Percentiles rank a stretch among this genome's conserved stretches.
Conservation (phyloP, 2,888 invertebrate genomes). For the Euplagia quadripunctaria region DNA sequence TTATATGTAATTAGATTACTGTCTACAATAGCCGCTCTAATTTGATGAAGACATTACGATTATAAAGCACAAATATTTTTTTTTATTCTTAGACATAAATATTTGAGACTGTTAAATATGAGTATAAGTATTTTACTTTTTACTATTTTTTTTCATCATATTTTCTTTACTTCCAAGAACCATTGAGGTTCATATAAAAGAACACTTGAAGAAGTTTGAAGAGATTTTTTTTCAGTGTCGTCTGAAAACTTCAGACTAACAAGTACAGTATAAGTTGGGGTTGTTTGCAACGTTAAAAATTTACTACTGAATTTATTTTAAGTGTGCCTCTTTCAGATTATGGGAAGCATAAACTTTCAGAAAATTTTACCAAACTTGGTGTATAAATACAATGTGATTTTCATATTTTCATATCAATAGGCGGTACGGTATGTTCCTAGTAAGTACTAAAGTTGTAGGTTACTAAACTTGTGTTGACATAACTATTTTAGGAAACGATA, state of each 20-base stretch:
- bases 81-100: too few species aligned
- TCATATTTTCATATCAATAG: neutral
- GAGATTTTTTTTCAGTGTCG: conserved; percentile 9
- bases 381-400: neutral
- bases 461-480: too few species aligned
- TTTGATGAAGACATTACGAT: neutral
- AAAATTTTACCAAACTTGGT: neutral
- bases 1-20: too few species aligned
- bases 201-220: conserved; percentile 4
- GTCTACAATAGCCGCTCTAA: too few species aligned
- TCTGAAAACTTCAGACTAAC: conserved; percentile 25
- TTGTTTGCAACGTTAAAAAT: conserved; percentile 16
- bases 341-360: conserved; percentile 3
- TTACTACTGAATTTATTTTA: conserved; percentile 19
- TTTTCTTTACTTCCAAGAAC: conserved; percentile 8
- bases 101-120: too few species aligned
- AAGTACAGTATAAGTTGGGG: conserved; percentile 18
- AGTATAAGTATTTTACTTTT: neutral
- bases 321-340: conserved; percentile 17
- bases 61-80: neutral
- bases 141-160: neutral
- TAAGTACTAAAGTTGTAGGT: too few species aligned
- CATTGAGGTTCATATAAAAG: conserved; percentile 3
- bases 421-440: too few species aligned
- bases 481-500: too few species aligned